Percentiles rank a stretch among this genome's conserved stretches.
Evolutionary conservation across 2,113 vertebrate genomes (phyloP).

Genomic region (Phocoena sinus): DNA sequence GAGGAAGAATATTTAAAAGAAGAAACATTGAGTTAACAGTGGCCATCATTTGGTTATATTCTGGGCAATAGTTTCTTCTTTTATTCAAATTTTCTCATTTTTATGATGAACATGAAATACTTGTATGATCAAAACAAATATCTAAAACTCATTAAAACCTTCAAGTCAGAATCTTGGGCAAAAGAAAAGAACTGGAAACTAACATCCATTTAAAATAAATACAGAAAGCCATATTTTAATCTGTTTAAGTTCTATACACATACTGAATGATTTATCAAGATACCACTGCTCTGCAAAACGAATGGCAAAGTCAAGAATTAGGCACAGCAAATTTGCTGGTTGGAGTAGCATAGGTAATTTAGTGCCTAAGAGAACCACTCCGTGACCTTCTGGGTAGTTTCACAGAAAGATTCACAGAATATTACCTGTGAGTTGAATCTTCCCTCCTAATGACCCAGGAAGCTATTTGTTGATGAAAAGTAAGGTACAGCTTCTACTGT

Average conservation of each 20-base stretch:
- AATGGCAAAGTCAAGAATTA: not conserved
- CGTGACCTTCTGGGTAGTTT: not conserved
- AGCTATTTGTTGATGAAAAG: not conserved
- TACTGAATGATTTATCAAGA: not conserved
- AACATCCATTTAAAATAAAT: not conserved
- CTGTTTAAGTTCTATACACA: not conserved
- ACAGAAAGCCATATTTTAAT: not conserved
- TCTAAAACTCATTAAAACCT: not conserved
- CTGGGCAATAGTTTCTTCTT: not conserved
- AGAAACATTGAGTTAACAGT: not conserved
- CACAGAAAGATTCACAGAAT: not conserved
- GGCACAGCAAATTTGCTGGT: not conserved
- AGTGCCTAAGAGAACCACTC: not conserved
- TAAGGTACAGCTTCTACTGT: not conserved
- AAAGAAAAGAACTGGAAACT: not conserved
- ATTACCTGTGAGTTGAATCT: not conserved
- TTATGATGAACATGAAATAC: not conserved
- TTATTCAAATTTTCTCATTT: slow-evolving; percentile 12
- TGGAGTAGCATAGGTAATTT: not conserved
- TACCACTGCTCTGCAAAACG: not conserved
- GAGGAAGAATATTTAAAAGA: not conserved
- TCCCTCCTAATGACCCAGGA: not conserved
- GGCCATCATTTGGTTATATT: not conserved
- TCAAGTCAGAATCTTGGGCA: not conserved
- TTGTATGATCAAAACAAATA: not conserved